Conservation (phyloP, 2,888 invertebrate genomes). For the Caenorhabditis angaria region DNA sequence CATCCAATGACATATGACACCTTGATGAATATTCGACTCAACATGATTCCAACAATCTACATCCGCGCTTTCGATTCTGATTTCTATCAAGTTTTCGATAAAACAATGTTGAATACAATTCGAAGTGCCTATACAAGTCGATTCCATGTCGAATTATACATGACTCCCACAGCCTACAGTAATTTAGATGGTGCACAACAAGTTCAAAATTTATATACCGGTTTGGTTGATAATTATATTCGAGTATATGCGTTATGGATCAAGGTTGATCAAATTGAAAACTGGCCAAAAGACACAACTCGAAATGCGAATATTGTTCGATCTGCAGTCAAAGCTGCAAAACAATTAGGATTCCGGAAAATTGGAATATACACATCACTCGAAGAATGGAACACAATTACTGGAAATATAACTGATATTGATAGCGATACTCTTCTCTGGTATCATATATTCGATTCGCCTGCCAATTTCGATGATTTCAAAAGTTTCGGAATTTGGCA, state of each 20-base stretch:
- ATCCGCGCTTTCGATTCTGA: neutral
- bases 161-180: neutral
- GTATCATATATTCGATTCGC: neutral
- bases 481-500: neutral
- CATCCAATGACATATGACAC: neutral
- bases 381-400: neutral
- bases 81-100: neutral
- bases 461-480: neutral
- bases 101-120: neutral
- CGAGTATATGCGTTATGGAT: neutral
- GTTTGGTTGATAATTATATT: neutral
- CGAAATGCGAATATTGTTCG: neutral
- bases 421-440: neutral
- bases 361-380: neutral
- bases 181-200: neutral
- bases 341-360: neutral
- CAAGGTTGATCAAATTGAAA: neutral
- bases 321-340: neutral
- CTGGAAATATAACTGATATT: neutral
- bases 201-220: neutral
- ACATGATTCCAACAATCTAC: neutral
- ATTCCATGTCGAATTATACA: neutral
- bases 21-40: neutral
- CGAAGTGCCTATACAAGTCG: neutral
- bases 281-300: neutral